Percentiles rank a stretch among this genome's conserved stretches.
Conservation (phyloP, 2,797 vertebrate species). For the Buceros bicornis region DNA sequence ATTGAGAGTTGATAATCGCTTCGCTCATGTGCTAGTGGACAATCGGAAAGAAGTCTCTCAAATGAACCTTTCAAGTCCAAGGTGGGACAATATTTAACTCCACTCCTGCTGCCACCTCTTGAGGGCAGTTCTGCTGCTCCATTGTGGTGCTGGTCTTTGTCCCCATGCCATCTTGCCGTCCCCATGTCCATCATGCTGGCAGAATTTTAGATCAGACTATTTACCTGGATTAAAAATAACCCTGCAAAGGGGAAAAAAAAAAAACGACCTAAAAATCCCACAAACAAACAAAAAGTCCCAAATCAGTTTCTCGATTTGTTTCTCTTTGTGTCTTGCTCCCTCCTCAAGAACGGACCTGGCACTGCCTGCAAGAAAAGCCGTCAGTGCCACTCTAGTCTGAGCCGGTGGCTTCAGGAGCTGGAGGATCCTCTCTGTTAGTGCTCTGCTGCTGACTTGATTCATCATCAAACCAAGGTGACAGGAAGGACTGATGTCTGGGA, state of each 20-base stretch:
- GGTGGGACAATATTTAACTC: neutral
- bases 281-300: neutral
- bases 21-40: accelerated
- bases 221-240: neutral
- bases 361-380: neutral
- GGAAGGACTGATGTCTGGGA: neutral
- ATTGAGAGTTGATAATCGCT: neutral
- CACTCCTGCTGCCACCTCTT: neutral
- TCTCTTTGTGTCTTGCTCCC: neutral
- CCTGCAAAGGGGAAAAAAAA: neutral
- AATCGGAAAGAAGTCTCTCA: neutral
- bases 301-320: neutral
- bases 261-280: neutral
- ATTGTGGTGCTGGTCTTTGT: neutral
- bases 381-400: neutral
- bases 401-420: neutral
- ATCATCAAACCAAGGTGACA: neutral
- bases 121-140: neutral
- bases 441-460: neutral
- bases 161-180: neutral
- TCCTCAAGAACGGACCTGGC: neutral
- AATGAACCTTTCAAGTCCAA: neutral
- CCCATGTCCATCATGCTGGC: accelerated
- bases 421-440: neutral
- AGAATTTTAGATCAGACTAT: neutral